These are phyloP conservation scores for Resseliella maxima DNA, from an alignment of 2,888 invertebrate genomes.

Conservation along the genomic window DNA sequence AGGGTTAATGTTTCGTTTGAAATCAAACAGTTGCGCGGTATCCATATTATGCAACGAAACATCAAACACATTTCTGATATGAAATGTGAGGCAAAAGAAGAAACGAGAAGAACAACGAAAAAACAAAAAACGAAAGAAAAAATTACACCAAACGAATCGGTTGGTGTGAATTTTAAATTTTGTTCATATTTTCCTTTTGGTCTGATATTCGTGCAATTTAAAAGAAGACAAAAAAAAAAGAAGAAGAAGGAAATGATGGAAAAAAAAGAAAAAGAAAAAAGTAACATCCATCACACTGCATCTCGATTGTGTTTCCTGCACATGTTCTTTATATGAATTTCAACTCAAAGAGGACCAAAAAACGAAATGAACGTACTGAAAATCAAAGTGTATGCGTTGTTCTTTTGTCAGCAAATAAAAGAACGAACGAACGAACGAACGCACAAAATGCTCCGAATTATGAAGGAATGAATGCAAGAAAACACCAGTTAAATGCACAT, in stretches of 20 bases:
- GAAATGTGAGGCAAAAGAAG: neutral
- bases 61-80: neutral
- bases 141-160: neutral
- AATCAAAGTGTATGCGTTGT: neutral
- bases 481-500: neutral
- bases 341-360: neutral
- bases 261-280: too few species aligned
- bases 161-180: constrained; percentile 54
- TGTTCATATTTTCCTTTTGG: constrained; percentile 28
- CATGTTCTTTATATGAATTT: neutral
- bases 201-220: neutral
- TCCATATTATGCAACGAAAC: constrained; percentile 30
- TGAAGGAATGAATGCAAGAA: neutral
- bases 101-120: too few species aligned
- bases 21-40: constrained; percentile 46
- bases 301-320: neutral
- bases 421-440: neutral
- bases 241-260: neutral
- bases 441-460: neutral
- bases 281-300: neutral
- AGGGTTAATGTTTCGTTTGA: constrained; percentile 17
- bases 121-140: too few species aligned
- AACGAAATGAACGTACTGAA: neutral
- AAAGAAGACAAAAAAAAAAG: neutral
- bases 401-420: neutral